A percentile compares a stretch with the other conserved stretches of the same genome.
Evolutionary conservation across 1,140 invertebrate genomes (phyloP).

Genomic region (Anoplophora glabripennis): DNA sequence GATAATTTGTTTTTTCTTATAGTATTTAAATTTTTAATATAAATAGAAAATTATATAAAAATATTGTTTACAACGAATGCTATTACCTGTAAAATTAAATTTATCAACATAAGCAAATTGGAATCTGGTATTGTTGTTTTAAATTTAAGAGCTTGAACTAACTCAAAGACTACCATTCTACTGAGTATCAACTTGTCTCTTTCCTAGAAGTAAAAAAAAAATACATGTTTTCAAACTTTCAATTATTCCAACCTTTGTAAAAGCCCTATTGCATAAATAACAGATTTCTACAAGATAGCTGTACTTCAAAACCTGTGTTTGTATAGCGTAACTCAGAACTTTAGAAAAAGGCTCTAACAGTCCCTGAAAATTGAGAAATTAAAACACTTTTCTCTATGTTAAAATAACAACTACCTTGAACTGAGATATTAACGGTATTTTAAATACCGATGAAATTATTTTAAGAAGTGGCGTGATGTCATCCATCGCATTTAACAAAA

Average conservation of each 20-base stretch:
- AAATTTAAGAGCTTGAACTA: slow-evolving; percentile 93
- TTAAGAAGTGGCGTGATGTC: slow-evolving; percentile 76
- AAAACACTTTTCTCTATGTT: background rate
- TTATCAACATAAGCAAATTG: slow-evolving; percentile 89
- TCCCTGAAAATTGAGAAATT: slow-evolving; percentile 52
- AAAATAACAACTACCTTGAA: slow-evolving; percentile 63
- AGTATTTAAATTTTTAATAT: background rate
- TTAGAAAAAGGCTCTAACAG: slow-evolving; percentile 96
- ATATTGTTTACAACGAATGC: slow-evolving; percentile 11
- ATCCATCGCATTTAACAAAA: slow-evolving; percentile 69
- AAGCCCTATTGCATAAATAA: slow-evolving; percentile 83
- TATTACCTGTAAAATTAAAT: slow-evolving; percentile 76
- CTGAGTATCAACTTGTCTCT: slow-evolving; percentile 91
- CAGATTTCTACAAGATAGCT: slow-evolving; percentile 84
- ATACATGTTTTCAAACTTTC: background rate
- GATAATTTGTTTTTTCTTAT: background rate
- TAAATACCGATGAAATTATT: slow-evolving; percentile 82
- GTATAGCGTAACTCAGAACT: slow-evolving; percentile 85
- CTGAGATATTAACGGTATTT: slow-evolving; percentile 76
- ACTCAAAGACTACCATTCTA: slow-evolving; percentile 86
- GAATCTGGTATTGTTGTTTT: slow-evolving; percentile 91
- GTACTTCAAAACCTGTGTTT: slow-evolving; percentile 83
- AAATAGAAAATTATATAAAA: background rate
- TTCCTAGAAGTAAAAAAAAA: slow-evolving; percentile 61
- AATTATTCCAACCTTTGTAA: slow-evolving; percentile 62